phyloP scores from a whole-genome alignment of 1,140 invertebrate species.

The Drosophila parvula region DNA sequence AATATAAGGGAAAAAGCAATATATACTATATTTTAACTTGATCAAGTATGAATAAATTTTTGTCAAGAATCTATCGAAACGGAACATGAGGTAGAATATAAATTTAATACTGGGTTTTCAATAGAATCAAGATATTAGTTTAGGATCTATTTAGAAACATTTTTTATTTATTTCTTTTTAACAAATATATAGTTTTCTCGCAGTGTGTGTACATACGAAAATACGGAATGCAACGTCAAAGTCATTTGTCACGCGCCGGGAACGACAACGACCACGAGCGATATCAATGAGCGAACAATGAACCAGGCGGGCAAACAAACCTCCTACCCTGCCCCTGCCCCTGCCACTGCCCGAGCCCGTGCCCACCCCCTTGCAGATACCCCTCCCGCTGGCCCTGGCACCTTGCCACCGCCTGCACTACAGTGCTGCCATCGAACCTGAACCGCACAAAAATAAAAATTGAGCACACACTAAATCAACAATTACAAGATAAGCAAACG shows the following conservation, averaged over 20 bases:
- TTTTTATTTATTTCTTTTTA: neutral
- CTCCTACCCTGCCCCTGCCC: neutral
- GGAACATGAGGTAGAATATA: too few species aligned
- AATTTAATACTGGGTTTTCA: neutral
- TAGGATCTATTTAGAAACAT: too few species aligned
- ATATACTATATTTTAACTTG: too few species aligned
- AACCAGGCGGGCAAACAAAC: slow-evolving; percentile 71
- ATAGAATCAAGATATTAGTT: neutral
- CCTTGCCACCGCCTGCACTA: slow-evolving; percentile 20
- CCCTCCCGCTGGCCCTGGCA: slow-evolving; percentile 14
- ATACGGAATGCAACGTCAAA: slow-evolving; percentile 78
- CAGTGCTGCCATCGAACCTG: slow-evolving; percentile 40
- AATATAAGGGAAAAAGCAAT: too few species aligned
- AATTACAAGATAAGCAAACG: slow-evolving; percentile 77
- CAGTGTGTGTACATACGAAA: slow-evolving; percentile 53
- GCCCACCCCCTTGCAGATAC: neutral
- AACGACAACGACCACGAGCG: slow-evolving; percentile 52
- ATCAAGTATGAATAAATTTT: too few species aligned
- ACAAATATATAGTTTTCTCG: neutral
- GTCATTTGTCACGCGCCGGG: slow-evolving; percentile 80
- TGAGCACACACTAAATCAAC: slow-evolving; percentile 81
- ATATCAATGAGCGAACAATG: slow-evolving; percentile 78
- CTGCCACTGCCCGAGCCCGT: neutral
- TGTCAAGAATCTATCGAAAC: too few species aligned
- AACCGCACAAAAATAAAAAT: slow-evolving; percentile 69